Base-by-base conservation (phyloP, 1,140 invertebrate species). In the Thaumetopoea pityocampa region DNA sequence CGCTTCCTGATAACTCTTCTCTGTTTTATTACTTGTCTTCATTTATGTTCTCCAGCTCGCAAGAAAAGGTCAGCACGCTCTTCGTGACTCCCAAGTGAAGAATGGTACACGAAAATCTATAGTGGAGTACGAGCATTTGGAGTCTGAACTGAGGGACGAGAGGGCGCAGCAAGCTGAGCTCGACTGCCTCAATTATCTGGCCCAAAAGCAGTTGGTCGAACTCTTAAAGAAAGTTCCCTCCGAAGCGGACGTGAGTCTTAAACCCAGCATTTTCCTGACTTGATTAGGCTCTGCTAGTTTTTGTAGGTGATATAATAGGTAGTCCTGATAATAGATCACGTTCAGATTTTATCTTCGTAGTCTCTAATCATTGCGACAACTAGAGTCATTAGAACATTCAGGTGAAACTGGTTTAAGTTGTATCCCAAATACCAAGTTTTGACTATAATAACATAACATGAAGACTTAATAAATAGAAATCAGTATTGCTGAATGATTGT, bases 131-230 rank as follows among this genome's bases (percentile, higher is more conserved):
- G 80, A 84, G 26, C 59, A 74, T 0, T 17, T 79, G 30, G 67
- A 82, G 16, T 41, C 59, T 0, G 49, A 51, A 10, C 28, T 84
- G n/a, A 41, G 76, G 0, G 73, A 84, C 23, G 77, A 84, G 32
- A 43, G 58, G 2, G 76, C 78, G 0, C 80, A 84, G 32, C 71
- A 71, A 10, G 61, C 65, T 0, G 80, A 84, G 33, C 56, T 84
- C 16, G 67, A 79, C 44, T 76, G 73, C 37, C 65, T 84, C 9
- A 84, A 81, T 47, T 81, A 84, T 29, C 50, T 84, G 2, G 73
- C 80, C 0, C 62, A 72, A 38, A 84, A 84, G 34, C 71, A 80
- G 17, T 35, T 84, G 2, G 64, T 66, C 0, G 80, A 81, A 10
- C 30, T 84, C 3, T 33, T 74, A 20, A 84, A 84, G 54, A 67